phyloP scores from a whole-genome alignment of 2,113 vertebrate genomes.

The Triplophysa tibetana region DNA sequence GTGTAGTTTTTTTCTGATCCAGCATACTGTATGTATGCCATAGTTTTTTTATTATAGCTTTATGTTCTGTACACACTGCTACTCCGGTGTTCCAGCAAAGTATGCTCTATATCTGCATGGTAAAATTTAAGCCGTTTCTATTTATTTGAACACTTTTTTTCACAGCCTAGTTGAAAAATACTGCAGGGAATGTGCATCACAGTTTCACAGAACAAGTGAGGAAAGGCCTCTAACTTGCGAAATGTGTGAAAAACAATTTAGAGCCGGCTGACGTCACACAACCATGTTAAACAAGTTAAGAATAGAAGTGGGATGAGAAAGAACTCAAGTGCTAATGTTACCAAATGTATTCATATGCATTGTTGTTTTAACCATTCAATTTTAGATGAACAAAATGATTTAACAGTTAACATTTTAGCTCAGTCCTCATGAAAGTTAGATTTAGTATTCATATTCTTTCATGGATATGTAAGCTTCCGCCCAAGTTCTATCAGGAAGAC shows the following conservation, averaged over 20 bases:
- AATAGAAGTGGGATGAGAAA: background rate
- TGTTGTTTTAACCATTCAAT: too few species aligned
- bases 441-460: too few species aligned
- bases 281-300: background rate
- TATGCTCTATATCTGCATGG: background rate
- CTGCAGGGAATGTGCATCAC: conserved; percentile 3
- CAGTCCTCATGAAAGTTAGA: too few species aligned
- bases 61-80: background rate
- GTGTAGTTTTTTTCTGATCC: background rate
- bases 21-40: background rate
- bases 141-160: background rate
- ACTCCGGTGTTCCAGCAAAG: background rate
- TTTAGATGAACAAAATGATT: too few species aligned
- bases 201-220: background rate
- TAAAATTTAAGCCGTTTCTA: background rate
- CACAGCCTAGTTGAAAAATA: background rate
- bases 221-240: conserved; percentile 14
- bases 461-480: too few species aligned
- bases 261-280: background rate
- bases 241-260: background rate
- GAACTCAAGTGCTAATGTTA: background rate
- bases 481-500: too few species aligned
- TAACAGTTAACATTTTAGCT: too few species aligned
- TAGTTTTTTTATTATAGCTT: too few species aligned
- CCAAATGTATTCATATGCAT: too few species aligned